Percentiles rank a stretch among this genome's conserved stretches.
Conservation (phyloP, 2,797 vertebrate genomes). For the Myiothlypis chrysogaster region DNA sequence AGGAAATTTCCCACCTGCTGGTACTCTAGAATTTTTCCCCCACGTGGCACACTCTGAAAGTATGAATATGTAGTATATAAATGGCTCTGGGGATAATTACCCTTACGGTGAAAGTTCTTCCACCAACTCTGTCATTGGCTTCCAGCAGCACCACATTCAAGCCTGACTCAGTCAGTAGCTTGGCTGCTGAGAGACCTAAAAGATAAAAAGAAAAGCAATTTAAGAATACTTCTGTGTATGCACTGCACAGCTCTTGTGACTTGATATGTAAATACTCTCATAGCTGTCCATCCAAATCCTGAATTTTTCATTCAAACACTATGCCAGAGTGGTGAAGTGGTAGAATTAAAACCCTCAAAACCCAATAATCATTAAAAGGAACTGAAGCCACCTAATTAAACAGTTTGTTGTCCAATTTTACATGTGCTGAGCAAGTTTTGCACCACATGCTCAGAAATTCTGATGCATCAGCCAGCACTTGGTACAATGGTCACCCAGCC, state of each 20-base stretch:
- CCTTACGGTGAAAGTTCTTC: slow-evolving; percentile 89
- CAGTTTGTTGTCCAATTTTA: background rate
- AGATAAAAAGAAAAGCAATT: background rate
- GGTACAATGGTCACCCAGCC: background rate
- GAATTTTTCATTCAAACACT: background rate
- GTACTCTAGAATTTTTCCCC: background rate
- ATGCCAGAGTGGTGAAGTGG: background rate
- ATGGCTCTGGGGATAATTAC: slow-evolving; percentile 73
- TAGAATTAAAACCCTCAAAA: background rate
- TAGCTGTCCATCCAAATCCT: background rate
- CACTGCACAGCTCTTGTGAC: background rate
- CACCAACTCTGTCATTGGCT: slow-evolving; percentile 91
- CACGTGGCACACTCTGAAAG: background rate
- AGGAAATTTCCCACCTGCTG: background rate
- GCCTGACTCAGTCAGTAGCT: slow-evolving; percentile 85
- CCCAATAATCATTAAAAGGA: background rate
- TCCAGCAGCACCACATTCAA: slow-evolving; percentile 89
- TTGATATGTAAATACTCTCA: background rate
- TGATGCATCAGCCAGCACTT: background rate
- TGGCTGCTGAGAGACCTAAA: slow-evolving; percentile 91
- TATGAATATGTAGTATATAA: background rate
- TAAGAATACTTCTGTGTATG: background rate
- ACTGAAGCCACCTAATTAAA: background rate
- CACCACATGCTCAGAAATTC: background rate
- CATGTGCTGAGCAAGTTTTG: background rate